A percentile compares a stretch with the other conserved stretches of the same genome.
phyloP scores from a whole-genome alignment of 2,797 vertebrate species.

The Sebastes steindachneri region DNA sequence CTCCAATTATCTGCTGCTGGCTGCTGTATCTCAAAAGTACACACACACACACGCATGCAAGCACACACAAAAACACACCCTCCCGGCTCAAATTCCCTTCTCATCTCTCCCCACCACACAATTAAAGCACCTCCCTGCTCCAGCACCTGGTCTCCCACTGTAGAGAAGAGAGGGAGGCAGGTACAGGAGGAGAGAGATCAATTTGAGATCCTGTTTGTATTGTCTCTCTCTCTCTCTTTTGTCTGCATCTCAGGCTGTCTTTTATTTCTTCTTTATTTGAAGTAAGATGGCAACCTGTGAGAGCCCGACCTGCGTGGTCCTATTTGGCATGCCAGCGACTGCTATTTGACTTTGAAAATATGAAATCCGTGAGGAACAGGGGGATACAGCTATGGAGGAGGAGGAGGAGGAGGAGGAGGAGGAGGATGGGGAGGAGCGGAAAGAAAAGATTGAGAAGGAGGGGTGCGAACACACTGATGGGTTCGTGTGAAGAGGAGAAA shows the following conservation, averaged over 20 bases:
- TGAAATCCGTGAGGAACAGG: slow-evolving; percentile 31
- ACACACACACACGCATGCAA: background rate
- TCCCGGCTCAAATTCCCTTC: slow-evolving; percentile 36
- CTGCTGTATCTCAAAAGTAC: slow-evolving; percentile 48
- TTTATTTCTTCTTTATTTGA: slow-evolving; percentile 40
- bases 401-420: background rate
- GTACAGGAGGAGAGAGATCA: slow-evolving; percentile 41
- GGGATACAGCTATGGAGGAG: background rate
- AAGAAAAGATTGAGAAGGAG: slow-evolving; percentile 9
- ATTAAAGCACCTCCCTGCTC: slow-evolving; percentile 64
- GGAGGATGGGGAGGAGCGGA: slow-evolving; percentile 2
- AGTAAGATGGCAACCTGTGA: slow-evolving; percentile 33
- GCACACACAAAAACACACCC: slow-evolving; percentile 10
- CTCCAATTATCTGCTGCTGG: slow-evolving; percentile 74
- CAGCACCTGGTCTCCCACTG: slow-evolving; percentile 70
- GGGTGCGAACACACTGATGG: slow-evolving; percentile 33
- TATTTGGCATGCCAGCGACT: slow-evolving; percentile 31
- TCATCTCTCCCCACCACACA: slow-evolving; percentile 62
- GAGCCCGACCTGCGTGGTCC: background rate
- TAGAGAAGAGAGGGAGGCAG: slow-evolving; percentile 18
- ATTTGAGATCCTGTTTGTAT: slow-evolving; percentile 58
- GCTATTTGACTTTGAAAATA: slow-evolving; percentile 69
- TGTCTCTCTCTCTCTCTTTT: slow-evolving; percentile 29
- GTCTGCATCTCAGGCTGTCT: slow-evolving; percentile 29
- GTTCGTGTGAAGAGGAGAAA: slow-evolving; percentile 31